A percentile compares a stretch with the other conserved stretches of the same genome.
Evolutionary conservation across 2,888 invertebrate genomes (phyloP).

Genomic region (Dastarcus helophoroides): DNA sequence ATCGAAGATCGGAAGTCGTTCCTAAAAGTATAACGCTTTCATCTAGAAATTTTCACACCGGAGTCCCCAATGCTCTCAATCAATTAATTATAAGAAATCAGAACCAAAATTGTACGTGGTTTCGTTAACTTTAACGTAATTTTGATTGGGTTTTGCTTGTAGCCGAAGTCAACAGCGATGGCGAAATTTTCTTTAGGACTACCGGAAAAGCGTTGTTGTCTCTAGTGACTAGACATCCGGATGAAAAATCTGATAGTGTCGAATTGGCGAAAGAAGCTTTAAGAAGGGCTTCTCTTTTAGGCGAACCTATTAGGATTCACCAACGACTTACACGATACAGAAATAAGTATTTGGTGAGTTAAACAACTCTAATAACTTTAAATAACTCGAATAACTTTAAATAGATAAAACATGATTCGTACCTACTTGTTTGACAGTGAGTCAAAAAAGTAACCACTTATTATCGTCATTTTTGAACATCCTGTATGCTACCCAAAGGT

Average conservation of each 20-base stretch:
- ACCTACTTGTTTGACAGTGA: too few relatives aligned
- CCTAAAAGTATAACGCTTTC: conserved; percentile 28
- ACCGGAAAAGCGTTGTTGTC: conserved; percentile 57
- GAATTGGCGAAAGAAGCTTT: conserved; percentile 57
- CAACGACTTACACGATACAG: conserved; percentile 60
- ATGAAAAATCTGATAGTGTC: conserved; percentile 45
- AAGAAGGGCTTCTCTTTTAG: conserved; percentile 49
- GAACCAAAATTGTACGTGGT: conserved; percentile 3
- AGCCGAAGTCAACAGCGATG: conserved; percentile 43
- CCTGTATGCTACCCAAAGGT: too few relatives aligned
- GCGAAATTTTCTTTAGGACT: conserved; percentile 57
- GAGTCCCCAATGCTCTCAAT: conserved; percentile 31
- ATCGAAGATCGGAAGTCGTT: conserved; percentile 27
- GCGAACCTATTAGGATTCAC: conserved; percentile 52
- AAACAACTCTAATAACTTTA: conserved; percentile 4
- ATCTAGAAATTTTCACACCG: conserved; percentile 30
- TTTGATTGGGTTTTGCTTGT: conserved; percentile 11
- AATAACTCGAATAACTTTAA: too few relatives aligned
- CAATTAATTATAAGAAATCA: conserved; percentile 33
- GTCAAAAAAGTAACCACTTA: too few relatives aligned
- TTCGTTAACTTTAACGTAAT: background rate
- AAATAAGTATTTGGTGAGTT: conserved; percentile 48
- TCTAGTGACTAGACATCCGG: conserved; percentile 49
- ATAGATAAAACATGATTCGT: too few relatives aligned
- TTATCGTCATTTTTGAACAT: too few relatives aligned